Base-by-base conservation (phyloP, 1,140 invertebrate genomes). In the Papilio polytes region DNA sequence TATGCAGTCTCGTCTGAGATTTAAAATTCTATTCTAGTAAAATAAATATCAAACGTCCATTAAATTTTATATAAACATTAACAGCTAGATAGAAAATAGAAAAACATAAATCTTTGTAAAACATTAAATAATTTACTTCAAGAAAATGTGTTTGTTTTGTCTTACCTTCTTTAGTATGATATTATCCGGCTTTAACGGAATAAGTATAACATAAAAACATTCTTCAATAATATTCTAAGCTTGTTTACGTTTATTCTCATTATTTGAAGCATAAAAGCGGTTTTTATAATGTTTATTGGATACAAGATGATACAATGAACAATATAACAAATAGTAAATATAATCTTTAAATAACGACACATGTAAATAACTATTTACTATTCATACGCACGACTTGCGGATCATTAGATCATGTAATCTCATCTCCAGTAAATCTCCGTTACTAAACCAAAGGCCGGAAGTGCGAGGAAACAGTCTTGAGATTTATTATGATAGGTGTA, bases 401-500 rank as follows among this genome's bases (percentile, higher is more conserved):
- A 63, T 63, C 20, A 63, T 63, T 63, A 63, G 59, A 63, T 1
- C 0, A 12, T 31, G 26, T 70, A 31, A 70, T 70, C 63, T 36
- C 63, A 15, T 70, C 26, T 70, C 22, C 13, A 70, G n/a, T 31
- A 31, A 70, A 70, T 70, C 63, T 31, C 22, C 13, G 63, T 70
- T 70, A 22, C 20, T 63, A 70, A 70, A 70, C 63, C 63, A 82
- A 82, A 82, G 41, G 56, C 70, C 44, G 81, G 80, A 74, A 76
- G 48, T 59, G 51, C 46, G 80, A 78, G 73, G 78, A 51, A 63
- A 73, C 78, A 74, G 31, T 79, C 70, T 76, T 74, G 46, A 79
- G 81, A 84, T 84, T 84, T 84, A 82, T 79, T 80, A 79, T 82
- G 80, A 84, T 84, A 81, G 83, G 80, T 82, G 79, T 82, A 82